Conservation (phyloP, 2,797 vertebrate genomes). For the Acipenser ruthenus region DNA sequence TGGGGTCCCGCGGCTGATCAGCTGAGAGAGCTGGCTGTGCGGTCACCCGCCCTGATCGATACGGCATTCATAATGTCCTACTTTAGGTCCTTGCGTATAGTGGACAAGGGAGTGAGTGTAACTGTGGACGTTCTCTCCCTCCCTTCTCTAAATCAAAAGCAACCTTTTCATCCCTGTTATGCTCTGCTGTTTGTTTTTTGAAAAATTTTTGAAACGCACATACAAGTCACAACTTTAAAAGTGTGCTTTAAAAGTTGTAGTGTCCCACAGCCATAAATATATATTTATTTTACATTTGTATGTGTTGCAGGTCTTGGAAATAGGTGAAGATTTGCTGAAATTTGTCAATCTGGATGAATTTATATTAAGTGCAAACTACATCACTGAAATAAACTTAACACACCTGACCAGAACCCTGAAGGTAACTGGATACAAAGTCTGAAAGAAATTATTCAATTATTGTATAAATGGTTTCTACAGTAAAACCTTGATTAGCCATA, state of each 20-base stretch:
- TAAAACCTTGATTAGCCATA: too few species aligned
- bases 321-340: slow-evolving; percentile 60
- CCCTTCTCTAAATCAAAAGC: too few species aligned
- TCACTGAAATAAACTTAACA: slow-evolving; percentile 49
- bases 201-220: too few species aligned
- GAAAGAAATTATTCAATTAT: neutral
- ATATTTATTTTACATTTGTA: too few species aligned
- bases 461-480: neutral
- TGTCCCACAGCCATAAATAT: too few species aligned
- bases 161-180: too few species aligned
- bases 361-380: slow-evolving; percentile 65
- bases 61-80: slow-evolving; percentile 40
- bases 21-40: slow-evolving; percentile 53
- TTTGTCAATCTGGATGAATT: slow-evolving; percentile 72
- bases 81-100: slow-evolving; percentile 54
- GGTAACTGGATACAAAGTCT: slow-evolving; percentile 36
- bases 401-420: slow-evolving; percentile 66
- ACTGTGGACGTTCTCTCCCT: too few species aligned
- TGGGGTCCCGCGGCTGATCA: slow-evolving; percentile 50
- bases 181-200: too few species aligned
- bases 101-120: slow-evolving; percentile 59
- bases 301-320: slow-evolving; percentile 55
- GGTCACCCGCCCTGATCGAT: slow-evolving; percentile 25
- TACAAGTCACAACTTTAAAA: too few species aligned
- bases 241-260: too few species aligned